Base-by-base conservation (phyloP, 2,888 invertebrate genomes). In the Nebria salina region DNA sequence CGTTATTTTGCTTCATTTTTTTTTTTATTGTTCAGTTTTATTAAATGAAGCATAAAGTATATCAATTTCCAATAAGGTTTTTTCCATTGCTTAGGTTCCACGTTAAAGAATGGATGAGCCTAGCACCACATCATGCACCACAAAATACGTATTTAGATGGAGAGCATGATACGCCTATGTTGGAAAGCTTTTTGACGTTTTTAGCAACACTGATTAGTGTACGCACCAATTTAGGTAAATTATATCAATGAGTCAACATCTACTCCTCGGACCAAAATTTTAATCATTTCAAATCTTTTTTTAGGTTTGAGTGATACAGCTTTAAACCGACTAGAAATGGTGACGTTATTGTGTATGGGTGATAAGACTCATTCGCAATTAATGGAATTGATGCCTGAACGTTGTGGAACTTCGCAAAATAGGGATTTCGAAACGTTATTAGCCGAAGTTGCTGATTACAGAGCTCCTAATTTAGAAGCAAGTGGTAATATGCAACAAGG, bases 341-440 rank as follows among this genome's bases (percentile, higher is more conserved):
- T 97, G 82, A 96, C 98, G 0, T 90, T 98, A 75, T 90, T 99
- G 74, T 97, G 98, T 84, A 97, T 98, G 88, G 95, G 95, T 64
- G 98, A 98, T 89, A 96, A 97, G 89, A 98, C 98, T 0, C 98
- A 98, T 90, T 97, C 97, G 84, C 98, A 98, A 87, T 91, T 99
- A 73, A 93, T 97, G 89, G 98, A 98, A 89, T 90, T 96, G 82
- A 97, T 99, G 96, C 98, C 98, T 0, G 98, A 98, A 90, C 92
- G 97, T 26, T 97, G 97, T 83, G 97, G 97, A n/a, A 96, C 95
- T 85, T 94, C 95, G 25, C 96, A 96, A 88, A 95, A 95, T 73
- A 92, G 95, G 86, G 96, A 97, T 89, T 97, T 97, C 87, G 97
- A 97, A 87, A 92, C 94, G 76, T 94, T 96, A 83, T 91, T 97